These are phyloP conservation scores for Pantherophis guttatus DNA, from an alignment of 2,113 vertebrate species.

Conservation along the genomic window DNA sequence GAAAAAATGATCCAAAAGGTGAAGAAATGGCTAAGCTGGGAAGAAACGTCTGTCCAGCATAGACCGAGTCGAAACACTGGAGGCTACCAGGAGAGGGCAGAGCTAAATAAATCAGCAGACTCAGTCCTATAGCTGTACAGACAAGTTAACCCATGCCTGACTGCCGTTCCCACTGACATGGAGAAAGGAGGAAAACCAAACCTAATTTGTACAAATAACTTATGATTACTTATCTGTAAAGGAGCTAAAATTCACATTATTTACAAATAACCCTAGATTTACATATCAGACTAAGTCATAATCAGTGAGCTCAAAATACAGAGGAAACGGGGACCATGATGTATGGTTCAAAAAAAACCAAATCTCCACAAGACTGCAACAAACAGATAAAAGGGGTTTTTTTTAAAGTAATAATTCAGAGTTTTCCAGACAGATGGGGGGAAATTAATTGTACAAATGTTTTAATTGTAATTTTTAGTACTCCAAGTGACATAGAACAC, in stretches of 20 bases:
- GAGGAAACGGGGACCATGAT: neutral
- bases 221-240: neutral
- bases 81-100: no score
- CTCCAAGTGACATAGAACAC: neutral
- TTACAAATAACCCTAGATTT: neutral
- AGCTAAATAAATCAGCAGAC: no score
- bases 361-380: neutral
- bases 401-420: neutral
- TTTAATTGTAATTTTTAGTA: neutral
- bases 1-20: no score
- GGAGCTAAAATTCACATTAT: neutral
- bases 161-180: no score
- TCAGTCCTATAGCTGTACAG: no score
- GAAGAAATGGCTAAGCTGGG: no score
- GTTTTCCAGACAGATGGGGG: neutral
- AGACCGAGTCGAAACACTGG: no score
- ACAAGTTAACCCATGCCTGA: no score
- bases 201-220: neutral
- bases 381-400: neutral
- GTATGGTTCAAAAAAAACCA: neutral
- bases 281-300: neutral
- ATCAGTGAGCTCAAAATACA: neutral
- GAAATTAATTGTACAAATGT: neutral
- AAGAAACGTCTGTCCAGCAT: no score
- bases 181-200: neutral